Base-by-base conservation (phyloP, 2,888 invertebrate species). In the Polia nebulosa region DNA sequence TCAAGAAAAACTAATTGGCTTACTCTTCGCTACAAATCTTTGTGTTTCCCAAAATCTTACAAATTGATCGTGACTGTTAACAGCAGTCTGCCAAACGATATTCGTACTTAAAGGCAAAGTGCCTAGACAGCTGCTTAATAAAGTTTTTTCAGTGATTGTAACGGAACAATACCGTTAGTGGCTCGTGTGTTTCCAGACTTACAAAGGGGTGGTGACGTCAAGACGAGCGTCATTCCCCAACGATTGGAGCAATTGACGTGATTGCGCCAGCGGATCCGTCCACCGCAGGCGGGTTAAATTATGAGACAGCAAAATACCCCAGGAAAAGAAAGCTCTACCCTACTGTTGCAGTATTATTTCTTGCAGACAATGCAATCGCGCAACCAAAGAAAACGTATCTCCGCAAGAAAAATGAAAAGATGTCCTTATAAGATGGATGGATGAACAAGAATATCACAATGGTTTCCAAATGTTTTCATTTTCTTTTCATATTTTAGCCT, bases 201-300 rank as follows among this genome's bases (percentile, higher is more conserved):
- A 91, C 91, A 91, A 91, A 90, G 92, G 87, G 90, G 88, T 84
- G 69, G 86, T 95, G 94, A 95, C 95, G 95, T 95, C 94, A 94
- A 86, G 63, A 72, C 90, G 85, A 80, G 84, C 94, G 94, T 94
- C 94, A 94, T 89, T 88, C 86, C 85, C 80, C 82, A 88, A 87
- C 91, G 89, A 92, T 93, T 92, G 91, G 89, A 89, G 87, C 93
- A 95, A 95, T 94, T 95, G 94, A 92, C 93, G 93, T 92, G 93
- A 94, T 93, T 92, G 87, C 84, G 72, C 78, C 85, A 86, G 85
- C 85, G 86, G 85, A 66, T 63, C 72, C 72, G 60, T 84, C 75
- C 73, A 79, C 71, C 78, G 69, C 80, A 75, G 76, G 60, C 56
- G 32, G 57, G 76, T 75, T 70, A 56, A 61, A 66, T 63, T 47